phyloP scores from a whole-genome alignment of 1,140 invertebrate species.

The Nephotettix cincticeps region DNA sequence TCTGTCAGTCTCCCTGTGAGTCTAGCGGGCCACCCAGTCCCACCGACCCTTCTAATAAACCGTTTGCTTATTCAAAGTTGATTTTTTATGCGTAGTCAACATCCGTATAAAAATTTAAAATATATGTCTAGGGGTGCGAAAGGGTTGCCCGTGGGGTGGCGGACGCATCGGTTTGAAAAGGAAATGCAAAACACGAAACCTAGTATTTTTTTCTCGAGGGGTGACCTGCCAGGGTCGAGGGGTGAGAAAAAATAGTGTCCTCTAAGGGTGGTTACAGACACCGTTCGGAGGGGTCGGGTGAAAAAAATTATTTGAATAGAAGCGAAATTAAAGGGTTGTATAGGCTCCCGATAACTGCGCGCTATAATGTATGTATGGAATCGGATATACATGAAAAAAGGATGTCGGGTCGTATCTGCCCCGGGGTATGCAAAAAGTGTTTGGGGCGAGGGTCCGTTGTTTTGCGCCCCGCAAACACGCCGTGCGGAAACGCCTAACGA shows the following conservation, averaged over 20 bases:
- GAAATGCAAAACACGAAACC: conserved; percentile 39
- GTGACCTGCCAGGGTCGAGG: background rate
- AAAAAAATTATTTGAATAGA: conserved; percentile 39
- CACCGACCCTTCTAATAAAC: background rate
- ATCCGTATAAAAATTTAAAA: conserved; percentile 39
- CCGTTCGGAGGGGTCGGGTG: conserved; percentile 20
- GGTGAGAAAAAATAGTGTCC: conserved; percentile 31
- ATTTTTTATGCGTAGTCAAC: conserved; percentile 30
- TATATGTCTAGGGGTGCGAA: conserved; percentile 34
- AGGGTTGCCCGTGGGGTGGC: conserved; percentile 27
- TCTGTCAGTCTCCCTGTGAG: background rate
- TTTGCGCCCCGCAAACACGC: conserved; percentile 25
- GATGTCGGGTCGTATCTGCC: conserved; percentile 22
- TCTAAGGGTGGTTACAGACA: conserved; percentile 28
- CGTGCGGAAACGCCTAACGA: conserved; percentile 24
- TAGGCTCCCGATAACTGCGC: conserved; percentile 32
- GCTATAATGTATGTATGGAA: conserved; percentile 39
- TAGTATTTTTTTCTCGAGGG: conserved; percentile 36
- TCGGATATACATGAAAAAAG: conserved; percentile 39
- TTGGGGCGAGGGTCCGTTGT: conserved; percentile 24
- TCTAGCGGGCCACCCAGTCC: background rate
- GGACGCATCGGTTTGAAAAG: conserved; percentile 22
- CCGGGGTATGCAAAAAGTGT: conserved; percentile 20
- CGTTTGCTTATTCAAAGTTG: conserved; percentile 25
- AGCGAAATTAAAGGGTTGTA: conserved; percentile 39